These are phyloP conservation scores for Hormiphora californensis DNA, from an alignment of 37 sponge, comb jelly and placozoan genomes.

Conservation along the genomic window DNA sequence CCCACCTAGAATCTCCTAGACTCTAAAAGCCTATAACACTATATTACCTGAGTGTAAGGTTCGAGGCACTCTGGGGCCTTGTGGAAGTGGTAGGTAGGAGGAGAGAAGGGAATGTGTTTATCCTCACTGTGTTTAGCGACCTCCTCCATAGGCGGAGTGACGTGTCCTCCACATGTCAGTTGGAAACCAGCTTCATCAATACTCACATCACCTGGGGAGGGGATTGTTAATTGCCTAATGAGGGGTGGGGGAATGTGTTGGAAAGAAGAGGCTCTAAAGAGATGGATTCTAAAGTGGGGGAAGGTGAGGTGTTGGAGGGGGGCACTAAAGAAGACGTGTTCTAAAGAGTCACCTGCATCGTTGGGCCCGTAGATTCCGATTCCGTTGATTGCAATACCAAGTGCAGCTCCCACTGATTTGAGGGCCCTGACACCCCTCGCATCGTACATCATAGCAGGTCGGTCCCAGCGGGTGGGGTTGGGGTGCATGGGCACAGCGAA, in stretches of 20 bases:
- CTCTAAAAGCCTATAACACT: no score
- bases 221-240: no score
- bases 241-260: no score
- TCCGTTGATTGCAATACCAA: slow-evolving; percentile 3
- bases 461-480: not conserved
- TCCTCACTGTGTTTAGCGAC: not conserved
- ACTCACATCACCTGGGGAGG: not conserved
- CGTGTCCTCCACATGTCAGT: slow-evolving; percentile 4
- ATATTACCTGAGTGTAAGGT: no score
- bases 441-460: not conserved
- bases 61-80: not conserved
- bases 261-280: no score
- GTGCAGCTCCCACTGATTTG: not conserved
- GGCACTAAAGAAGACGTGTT: no score
- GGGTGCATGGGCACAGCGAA: not conserved
- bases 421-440: not conserved
- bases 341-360: no score
- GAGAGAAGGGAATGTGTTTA: not conserved
- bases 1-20: no score
- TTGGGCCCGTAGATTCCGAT: not conserved
- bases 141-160: not conserved
- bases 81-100: slow-evolving; percentile 25
- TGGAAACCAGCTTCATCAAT: slow-evolving; percentile 13
- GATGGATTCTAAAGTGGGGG: no score
- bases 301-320: no score